Evolutionary conservation across 2,113 vertebrate species (phyloP).

Genomic region (Parus major): DNA sequence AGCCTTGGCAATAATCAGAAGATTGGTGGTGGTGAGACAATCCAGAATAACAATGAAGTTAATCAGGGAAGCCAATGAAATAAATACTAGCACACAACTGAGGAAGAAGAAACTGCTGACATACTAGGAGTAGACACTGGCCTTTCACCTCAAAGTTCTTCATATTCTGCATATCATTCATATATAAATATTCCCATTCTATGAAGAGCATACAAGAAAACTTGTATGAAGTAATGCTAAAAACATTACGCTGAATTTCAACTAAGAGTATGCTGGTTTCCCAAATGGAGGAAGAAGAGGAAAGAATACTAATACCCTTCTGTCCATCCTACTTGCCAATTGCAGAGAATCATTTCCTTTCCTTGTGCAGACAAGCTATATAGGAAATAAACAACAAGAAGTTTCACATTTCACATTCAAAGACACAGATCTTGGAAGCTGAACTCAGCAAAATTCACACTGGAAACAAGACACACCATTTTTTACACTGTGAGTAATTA

Average conservation of each 20-base stretch:
- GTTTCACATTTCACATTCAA: not conserved
- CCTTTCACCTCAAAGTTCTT: not conserved
- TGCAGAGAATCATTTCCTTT: not conserved
- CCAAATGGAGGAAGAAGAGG: not conserved
- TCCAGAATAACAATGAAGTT: not conserved
- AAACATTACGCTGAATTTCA: not conserved
- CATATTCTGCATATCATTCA: not conserved
- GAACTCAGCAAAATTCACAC: conserved; percentile 30
- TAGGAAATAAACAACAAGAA: not conserved
- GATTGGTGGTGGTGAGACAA: not conserved
- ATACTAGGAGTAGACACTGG: not conserved
- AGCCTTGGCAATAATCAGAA: conserved; percentile 26
- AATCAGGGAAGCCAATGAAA: not conserved
- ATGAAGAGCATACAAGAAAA: not conserved
- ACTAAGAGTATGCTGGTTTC: not conserved
- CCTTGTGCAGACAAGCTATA: not conserved
- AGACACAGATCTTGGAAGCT: not conserved
- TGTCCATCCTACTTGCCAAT: not conserved
- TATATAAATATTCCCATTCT: not conserved
- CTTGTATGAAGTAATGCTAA: not conserved
- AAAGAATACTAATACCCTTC: not conserved
- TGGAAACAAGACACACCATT: not conserved
- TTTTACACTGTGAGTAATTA: conserved; percentile 20
- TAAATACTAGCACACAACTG: not conserved
- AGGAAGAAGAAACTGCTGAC: not conserved